Conservation (phyloP, 2,797 vertebrate genomes). For the Eurystomus glaucurus region DNA sequence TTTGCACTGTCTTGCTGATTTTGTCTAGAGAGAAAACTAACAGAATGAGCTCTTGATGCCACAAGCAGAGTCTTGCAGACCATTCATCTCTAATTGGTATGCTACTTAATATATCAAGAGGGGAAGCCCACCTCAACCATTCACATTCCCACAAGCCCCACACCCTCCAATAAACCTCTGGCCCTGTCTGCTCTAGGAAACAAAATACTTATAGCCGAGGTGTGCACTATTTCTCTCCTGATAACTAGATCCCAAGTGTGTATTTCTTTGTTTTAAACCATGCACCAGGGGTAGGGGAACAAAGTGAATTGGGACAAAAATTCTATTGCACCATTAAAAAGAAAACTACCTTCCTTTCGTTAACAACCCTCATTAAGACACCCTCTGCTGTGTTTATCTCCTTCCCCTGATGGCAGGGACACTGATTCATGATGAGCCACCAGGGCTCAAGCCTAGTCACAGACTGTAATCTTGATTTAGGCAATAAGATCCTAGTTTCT, state of each 20-base stretch:
- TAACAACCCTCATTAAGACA: neutral
- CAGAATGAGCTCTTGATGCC: neutral
- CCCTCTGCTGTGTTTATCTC: neutral
- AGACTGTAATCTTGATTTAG: slow-evolving; percentile 12
- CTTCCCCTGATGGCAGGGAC: neutral
- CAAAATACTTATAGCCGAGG: neutral
- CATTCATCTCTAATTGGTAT: neutral
- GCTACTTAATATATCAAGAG: neutral
- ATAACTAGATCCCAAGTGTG: neutral
- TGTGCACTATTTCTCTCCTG: neutral
- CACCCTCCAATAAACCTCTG: neutral
- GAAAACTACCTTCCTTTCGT: neutral
- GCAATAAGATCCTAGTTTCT: neutral
- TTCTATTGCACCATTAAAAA: neutral
- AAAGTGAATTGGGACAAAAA: neutral
- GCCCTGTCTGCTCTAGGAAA: neutral
- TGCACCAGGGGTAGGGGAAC: fast-evolving
- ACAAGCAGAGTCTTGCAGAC: neutral
- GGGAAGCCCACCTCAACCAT: neutral
- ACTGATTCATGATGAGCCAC: neutral
- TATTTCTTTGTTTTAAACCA: neutral
- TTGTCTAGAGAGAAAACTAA: neutral
- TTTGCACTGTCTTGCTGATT: neutral
- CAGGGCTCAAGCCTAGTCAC: neutral
- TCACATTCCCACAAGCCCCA: neutral